phyloP scores from a whole-genome alignment of 2,113 vertebrate genomes.

The Odocoileus virginianus region DNA sequence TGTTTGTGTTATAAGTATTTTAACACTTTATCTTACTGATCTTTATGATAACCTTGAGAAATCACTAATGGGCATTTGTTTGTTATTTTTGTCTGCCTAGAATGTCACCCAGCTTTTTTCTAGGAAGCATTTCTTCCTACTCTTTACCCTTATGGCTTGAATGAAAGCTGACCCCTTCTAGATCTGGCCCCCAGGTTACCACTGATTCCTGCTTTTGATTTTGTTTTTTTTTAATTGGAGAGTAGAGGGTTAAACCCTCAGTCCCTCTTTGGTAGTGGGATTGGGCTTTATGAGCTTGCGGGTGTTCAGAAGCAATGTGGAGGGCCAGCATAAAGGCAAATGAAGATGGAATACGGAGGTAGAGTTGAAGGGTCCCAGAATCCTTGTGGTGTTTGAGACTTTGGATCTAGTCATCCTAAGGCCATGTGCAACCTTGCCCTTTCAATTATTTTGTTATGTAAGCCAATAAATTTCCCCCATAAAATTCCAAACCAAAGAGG shows the following conservation, averaged over 20 bases:
- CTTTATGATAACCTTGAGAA: neutral
- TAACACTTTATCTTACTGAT: neutral
- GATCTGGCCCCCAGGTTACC: neutral
- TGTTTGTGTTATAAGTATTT: neutral
- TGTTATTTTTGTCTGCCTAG: neutral
- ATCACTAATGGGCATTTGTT: neutral
- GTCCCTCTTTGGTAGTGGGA: neutral
- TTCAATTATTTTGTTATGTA: neutral
- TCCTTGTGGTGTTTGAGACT: neutral
- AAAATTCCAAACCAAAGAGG: neutral
- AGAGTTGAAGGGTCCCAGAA: neutral
- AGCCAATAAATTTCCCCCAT: neutral
- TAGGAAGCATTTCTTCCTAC: neutral
- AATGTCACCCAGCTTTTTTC: neutral
- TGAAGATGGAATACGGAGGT: neutral
- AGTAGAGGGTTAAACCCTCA: neutral
- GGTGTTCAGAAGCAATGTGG: neutral
- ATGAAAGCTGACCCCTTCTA: neutral
- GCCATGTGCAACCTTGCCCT: neutral
- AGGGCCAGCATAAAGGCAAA: neutral
- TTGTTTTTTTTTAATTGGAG: neutral
- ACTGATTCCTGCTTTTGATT: neutral
- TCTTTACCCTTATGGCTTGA: neutral
- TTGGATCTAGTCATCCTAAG: neutral
- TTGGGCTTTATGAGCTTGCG: neutral